phyloP scores from a whole-genome alignment of 1,140 invertebrate genomes.

The Drosophila nigromelanica region DNA sequence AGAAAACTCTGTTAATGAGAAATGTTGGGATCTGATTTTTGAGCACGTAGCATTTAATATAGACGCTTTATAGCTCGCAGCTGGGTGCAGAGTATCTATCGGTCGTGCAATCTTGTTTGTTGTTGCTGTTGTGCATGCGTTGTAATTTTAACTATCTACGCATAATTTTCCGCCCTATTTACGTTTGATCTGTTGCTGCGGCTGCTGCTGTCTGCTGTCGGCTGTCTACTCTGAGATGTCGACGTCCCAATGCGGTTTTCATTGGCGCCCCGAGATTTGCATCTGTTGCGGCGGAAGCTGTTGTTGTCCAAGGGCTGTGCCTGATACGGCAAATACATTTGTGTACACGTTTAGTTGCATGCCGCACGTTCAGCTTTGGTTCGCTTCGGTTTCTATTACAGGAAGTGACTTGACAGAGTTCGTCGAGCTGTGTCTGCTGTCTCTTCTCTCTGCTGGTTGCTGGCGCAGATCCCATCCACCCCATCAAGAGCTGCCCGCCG shows the following conservation, averaged over 20 bases:
- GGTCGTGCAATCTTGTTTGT: background rate
- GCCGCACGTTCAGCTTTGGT: slow-evolving; percentile 25
- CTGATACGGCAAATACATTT: slow-evolving; percentile 29
- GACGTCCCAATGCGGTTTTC: slow-evolving; percentile 49
- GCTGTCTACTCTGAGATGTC: slow-evolving; percentile 18
- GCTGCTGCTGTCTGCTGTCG: background rate
- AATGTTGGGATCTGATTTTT: too few relatives aligned
- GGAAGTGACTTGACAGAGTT: slow-evolving; percentile 76
- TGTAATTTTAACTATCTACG: slow-evolving; percentile 61
- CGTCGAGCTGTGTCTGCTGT: slow-evolving; percentile 6
- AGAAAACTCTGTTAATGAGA: too few relatives aligned
- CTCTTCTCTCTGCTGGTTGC: too few relatives aligned
- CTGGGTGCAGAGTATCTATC: background rate
- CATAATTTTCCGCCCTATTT: slow-evolving; percentile 78
- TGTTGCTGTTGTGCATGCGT: slow-evolving; percentile 46
- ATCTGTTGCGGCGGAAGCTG: slow-evolving; percentile 59
- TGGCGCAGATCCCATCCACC: background rate
- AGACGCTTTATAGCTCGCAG: too few relatives aligned
- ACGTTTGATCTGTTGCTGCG: slow-evolving; percentile 39
- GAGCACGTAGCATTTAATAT: too few relatives aligned
- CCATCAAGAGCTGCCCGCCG: slow-evolving; percentile 45
- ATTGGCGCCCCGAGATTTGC: slow-evolving; percentile 54
- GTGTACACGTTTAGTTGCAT: slow-evolving; percentile 56
- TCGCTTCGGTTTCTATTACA: slow-evolving; percentile 68
- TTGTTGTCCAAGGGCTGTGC: slow-evolving; percentile 7